Percentiles rank a stretch among this genome's conserved stretches.
phyloP scores from a whole-genome alignment of 2,888 invertebrate species.

The Cheilosia grossa region DNA sequence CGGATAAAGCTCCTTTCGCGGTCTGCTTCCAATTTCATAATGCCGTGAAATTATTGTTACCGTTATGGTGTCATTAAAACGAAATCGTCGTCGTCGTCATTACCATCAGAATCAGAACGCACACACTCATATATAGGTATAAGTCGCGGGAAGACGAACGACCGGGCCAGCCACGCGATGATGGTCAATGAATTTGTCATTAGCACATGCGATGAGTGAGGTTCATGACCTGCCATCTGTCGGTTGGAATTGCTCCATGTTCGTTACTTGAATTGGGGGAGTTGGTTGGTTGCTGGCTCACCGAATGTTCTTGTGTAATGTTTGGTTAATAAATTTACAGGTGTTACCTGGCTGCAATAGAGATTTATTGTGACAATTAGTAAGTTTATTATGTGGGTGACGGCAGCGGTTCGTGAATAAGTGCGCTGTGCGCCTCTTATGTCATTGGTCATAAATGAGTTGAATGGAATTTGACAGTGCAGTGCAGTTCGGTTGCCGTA shows the following conservation, averaged over 20 bases:
- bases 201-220: slow-evolving; percentile 51
- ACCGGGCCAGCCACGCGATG: slow-evolving; percentile 26
- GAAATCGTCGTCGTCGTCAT: slow-evolving; percentile 30
- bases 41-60: slow-evolving; percentile 65
- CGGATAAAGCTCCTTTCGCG: slow-evolving; percentile 52
- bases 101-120: slow-evolving; percentile 33
- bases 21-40: slow-evolving; percentile 64
- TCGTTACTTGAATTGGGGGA: slow-evolving; percentile 2
- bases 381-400: slow-evolving; percentile 19
- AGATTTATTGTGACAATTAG: slow-evolving; percentile 32
- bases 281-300: neutral
- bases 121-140: neutral
- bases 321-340: slow-evolving; percentile 42
- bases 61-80: slow-evolving; percentile 60
- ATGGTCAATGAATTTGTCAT: slow-evolving; percentile 65
- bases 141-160: slow-evolving; percentile 3
- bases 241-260: slow-evolving; percentile 21
- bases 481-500: neutral
- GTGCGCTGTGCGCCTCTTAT: neutral
- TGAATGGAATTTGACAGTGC: neutral
- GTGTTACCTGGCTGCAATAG: slow-evolving; percentile 1
- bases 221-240: slow-evolving; percentile 60
- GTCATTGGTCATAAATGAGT: slow-evolving; percentile 7
- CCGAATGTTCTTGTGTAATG: slow-evolving; percentile 29
- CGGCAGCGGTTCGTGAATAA: neutral